Evolutionary conservation across 1,140 invertebrate genomes (phyloP), one percentile per base, ranked within the genome.

Genomic region (Stenopsyche tienmushanensis): DNA sequence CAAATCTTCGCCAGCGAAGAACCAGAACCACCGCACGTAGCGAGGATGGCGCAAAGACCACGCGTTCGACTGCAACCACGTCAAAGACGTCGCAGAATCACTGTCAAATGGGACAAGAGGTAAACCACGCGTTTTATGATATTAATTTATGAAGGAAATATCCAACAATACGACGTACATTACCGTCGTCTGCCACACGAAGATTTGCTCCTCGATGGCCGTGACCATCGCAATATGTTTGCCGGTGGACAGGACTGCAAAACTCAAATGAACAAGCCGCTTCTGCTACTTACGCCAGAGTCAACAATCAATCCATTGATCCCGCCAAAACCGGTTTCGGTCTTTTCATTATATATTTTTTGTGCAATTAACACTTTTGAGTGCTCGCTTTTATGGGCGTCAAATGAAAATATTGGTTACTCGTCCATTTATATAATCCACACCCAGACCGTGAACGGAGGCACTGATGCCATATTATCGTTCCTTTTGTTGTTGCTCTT

Each of bases 51-150:
- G 7, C 66, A 69, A 50, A 49, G 47, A 17, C 49, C 72, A 2
- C 65, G 68, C 39, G 25, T 77, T 20, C 62, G 71, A 8, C 54
- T 76, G 13, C 70, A 71, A 10, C 68, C 69, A 18, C 65, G 73
- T 25, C 72, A 74, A 15, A 69, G 73, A 20, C 66, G 73, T 26
- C 71, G 72, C 41, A 66, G 74, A 18, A 57, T 78, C 49, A 74
- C 74, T 9, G 72, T 78, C 9, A 73, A 73, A 62, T 80, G 78
- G 78, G 75, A 78, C 44, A 68, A 72, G 18, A 78, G 74, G 75
- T 34, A 34, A 34, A 34, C 29, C n/a, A n/a, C n/a, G n/a, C n/a
- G n/a, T n/a, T n/a, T n/a, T n/a, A n/a, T n/a, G n/a, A n/a, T n/a
- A n/a, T n/a, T n/a, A n/a, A n/a, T n/a, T n/a, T n/a, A n/a, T n/a